Base-by-base conservation (phyloP, 1,140 invertebrate species). In the Drosophila sp. region DNA sequence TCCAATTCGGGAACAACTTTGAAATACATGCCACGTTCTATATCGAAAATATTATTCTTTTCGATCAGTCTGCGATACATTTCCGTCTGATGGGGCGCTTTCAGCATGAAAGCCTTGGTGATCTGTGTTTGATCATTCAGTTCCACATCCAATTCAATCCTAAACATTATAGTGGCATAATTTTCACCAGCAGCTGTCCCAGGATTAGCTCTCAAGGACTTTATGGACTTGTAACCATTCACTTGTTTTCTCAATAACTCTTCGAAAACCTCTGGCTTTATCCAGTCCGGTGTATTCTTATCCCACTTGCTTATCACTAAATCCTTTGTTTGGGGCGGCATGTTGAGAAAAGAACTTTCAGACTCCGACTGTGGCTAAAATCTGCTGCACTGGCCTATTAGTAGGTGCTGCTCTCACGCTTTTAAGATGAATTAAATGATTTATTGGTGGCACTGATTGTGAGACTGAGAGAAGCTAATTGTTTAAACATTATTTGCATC, bases 261-360 rank as follows among this genome's bases (percentile, higher is more conserved):
- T 61, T 93, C 79, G 4, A 92, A 73, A 29, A 92, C 92, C 33
- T 92, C 80, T 8, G 77, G 54, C 44, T 92, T 92, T 17, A 94
- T 58, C 93, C 93, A 94, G 27, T 80, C 30, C 27, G 91, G 91
- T n/a, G 44, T 25, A 2, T 33, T 25, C 0, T 38, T 38, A 32
- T 71, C 44, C 11, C 23, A 57, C 10, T 38, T 32, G n/a, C 2
- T 10, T 47, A 40, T 10, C 2, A 38, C 38, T 56, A 25, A 61
- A 23, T 71, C 66, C 66, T 70, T 61, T 17, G 60, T 70, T 38
- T 63, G 68, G 23, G 72, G 44, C 7, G 80, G 35, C 82, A 86
- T 85, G 23, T 66, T 35, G 10, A 2, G 1, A 6, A 27, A n/a
- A 62, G 25, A 27, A 29, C 6, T 62, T 40, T 7, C n/a, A 6